phyloP scores from a whole-genome alignment of 1,140 invertebrate species.

The Heliconius congener region DNA sequence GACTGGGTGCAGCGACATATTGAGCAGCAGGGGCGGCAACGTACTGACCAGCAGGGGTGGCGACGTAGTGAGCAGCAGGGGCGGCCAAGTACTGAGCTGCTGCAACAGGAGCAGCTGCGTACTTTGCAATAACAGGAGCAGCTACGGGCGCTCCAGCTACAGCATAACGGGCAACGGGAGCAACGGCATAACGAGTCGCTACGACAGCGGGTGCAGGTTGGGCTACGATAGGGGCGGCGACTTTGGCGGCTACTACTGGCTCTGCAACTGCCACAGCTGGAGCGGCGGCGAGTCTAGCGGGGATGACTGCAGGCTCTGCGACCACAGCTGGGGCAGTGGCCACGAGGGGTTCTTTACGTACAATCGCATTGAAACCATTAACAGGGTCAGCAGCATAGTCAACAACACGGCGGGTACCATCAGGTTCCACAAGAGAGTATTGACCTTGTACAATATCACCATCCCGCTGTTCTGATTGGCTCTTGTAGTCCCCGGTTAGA shows the following conservation, averaged over 20 bases:
- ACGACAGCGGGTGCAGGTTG: constrained; percentile 40
- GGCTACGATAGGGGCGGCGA: constrained; percentile 35
- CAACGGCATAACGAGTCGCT: constrained; percentile 45
- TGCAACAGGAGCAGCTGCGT: constrained; percentile 44
- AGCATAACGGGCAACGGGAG: constrained; percentile 42
- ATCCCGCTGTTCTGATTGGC: constrained; percentile 82
- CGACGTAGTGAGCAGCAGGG: constrained; percentile 30
- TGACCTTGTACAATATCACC: constrained; percentile 84
- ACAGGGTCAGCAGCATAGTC: constrained; percentile 70
- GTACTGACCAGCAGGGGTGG: constrained; percentile 35
- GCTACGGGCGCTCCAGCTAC: constrained; percentile 43
- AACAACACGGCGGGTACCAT: constrained; percentile 78
- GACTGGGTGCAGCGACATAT: constrained; percentile 38
- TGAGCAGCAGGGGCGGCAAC: constrained; percentile 34
- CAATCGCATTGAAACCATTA: constrained; percentile 65
- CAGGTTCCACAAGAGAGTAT: constrained; percentile 83
- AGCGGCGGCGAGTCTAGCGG: constrained; percentile 55
- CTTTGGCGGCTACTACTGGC: constrained; percentile 44
- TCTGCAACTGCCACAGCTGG: constrained; percentile 59
- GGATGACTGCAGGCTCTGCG: constrained; percentile 44
- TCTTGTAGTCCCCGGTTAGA: constrained; percentile 84
- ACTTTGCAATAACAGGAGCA: constrained; percentile 43
- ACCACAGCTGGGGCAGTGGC: constrained; percentile 52
- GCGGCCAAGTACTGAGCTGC: constrained; percentile 44
- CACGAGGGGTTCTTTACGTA: constrained; percentile 10